Conservation (phyloP, 2,797 vertebrate genomes). For the Brotula barbata region DNA sequence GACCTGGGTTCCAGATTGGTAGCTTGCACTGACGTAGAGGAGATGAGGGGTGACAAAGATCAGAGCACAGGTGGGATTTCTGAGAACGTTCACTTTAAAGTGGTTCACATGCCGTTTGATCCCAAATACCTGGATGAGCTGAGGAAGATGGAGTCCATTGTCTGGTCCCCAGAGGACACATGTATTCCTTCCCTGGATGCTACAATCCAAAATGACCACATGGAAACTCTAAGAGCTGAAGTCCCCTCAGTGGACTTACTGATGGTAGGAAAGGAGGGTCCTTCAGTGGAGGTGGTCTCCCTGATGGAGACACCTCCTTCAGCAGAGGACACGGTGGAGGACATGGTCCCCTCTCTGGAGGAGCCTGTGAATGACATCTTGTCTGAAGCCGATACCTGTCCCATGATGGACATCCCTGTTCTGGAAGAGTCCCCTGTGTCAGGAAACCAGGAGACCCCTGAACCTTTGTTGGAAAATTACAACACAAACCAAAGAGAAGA, state of each 20-base stretch:
- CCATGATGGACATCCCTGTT: neutral
- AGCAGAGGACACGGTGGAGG: conserved; percentile 24
- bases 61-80: neutral
- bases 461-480: conserved; percentile 8
- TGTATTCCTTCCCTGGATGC: conserved; percentile 60
- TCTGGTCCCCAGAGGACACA: conserved; percentile 76
- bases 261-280: neutral
- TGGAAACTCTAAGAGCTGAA: conserved; percentile 25
- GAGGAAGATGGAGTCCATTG: conserved; percentile 68
- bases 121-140: conserved; percentile 68
- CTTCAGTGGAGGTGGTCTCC: conserved; percentile 16
- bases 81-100: conserved; percentile 59
- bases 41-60: conserved; percentile 4
- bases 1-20: neutral
- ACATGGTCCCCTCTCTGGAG: neutral
- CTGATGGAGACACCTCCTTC: conserved; percentile 14
- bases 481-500: conserved; percentile 7
- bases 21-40: conserved; percentile 9
- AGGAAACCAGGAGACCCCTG: neutral
- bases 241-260: conserved; percentile 6
- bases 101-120: conserved; percentile 70
- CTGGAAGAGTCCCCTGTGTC: conserved; percentile 2
- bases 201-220: conserved; percentile 35
- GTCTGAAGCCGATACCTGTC: conserved; percentile 2
- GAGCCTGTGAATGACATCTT: neutral